Base-by-base conservation (phyloP, 2,888 invertebrate genomes). In the Neoitamus cyanurus region DNA sequence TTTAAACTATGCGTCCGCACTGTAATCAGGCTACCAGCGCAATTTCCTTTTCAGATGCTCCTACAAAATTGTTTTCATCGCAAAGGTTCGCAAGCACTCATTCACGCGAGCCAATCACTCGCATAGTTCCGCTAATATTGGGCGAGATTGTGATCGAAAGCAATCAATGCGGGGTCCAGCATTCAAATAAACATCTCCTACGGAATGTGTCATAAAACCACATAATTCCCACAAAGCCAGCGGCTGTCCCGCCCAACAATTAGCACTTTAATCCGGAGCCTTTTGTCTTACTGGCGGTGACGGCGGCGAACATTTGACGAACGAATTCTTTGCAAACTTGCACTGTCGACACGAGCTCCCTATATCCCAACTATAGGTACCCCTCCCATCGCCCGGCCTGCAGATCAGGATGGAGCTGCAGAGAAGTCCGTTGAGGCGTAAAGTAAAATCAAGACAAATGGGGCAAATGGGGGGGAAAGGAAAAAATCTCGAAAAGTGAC, bases 171-270 rank as follows among this genome's bases (percentile, higher is more conserved):
- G 58, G 58, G 42, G 58, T 58, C 58, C 58, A 58, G 5, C 25
- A 58, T 25, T 58, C 58, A 20, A 42, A 58, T 58, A 58, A 58
- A 58, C 58, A 48, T 25, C 25, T 25, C 9, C 58, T 20, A 7
- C 20, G 58, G 58, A 58, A 58, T 58, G 25, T 15, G n/a, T 82
- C 68, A 82, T 82, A 69, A 69, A 69, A 37, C 28, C 69, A 36
- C 31, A 69, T 69, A 82, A 69, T 36, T 25, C 82, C 37, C 28
- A 20, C 37, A 36, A 82, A 36, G 28, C 9, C 20, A 36, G 58
- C 80, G 34, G 42, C 75, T 84, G 42, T 84, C 68, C 83, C 84
- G 83, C 82, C 83, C 83, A 73, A 34, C 85, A 85, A 85, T 85
- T 85, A 85, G 85, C 78, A 77, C 85, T 84, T 83, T 84, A 72